These are phyloP conservation scores for Chauna torquata DNA, from an alignment of 2,113 vertebrate species.

Conservation along the genomic window DNA sequence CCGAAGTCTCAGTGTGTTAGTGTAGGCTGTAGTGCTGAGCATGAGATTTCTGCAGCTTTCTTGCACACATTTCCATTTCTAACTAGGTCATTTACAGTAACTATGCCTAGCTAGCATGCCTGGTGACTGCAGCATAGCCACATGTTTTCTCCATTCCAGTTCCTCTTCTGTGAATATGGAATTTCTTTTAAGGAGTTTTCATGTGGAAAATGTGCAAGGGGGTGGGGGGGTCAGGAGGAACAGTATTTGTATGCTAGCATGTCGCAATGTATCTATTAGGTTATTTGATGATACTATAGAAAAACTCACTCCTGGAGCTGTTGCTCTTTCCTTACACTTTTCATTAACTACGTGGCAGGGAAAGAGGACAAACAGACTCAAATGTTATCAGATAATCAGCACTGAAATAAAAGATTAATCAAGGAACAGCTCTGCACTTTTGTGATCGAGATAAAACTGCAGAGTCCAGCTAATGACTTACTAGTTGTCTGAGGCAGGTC, in stretches of 20 bases:
- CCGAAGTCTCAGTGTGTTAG: not conserved
- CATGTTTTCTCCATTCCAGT: not conserved
- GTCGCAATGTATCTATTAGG: accelerated
- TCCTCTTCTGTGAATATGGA: not conserved
- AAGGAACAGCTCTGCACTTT: not conserved
- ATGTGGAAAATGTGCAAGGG: not conserved
- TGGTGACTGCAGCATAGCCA: not conserved
- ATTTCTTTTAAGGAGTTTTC: not conserved
- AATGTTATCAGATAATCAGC: not conserved
- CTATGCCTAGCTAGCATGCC: not conserved
- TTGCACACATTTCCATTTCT: not conserved
- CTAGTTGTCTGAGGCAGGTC: not conserved
- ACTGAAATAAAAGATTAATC: conserved; percentile 11
- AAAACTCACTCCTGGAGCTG: not conserved
- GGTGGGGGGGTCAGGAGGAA: not conserved
- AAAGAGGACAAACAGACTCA: not conserved
- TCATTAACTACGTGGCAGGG: not conserved
- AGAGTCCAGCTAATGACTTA: not conserved
- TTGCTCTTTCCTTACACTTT: not conserved
- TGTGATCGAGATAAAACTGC: not conserved
- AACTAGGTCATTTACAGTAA: not conserved
- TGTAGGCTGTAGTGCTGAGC: not conserved
- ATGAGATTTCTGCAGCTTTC: not conserved
- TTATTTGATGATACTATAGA: not conserved
- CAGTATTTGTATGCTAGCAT: not conserved